phyloP scores from a whole-genome alignment of 1,140 invertebrate species.

The Heliconius melpomene region DNA sequence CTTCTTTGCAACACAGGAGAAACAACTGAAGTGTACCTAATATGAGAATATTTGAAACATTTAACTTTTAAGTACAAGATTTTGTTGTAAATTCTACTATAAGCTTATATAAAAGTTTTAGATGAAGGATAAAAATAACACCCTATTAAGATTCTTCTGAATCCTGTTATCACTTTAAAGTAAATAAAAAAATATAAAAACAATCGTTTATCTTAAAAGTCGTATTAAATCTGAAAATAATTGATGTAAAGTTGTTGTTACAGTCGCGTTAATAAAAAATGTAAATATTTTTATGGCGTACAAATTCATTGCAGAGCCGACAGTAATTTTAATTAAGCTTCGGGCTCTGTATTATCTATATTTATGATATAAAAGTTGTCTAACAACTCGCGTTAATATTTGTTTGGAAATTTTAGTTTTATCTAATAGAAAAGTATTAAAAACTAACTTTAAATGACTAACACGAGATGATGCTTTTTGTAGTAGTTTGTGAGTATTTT shows the following conservation, averaged over 20 bases:
- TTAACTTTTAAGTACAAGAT: too few relatives aligned
- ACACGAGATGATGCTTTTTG: too few relatives aligned
- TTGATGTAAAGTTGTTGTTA: not conserved
- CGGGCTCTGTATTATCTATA: not conserved
- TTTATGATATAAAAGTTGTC: not conserved
- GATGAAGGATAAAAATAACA: too few relatives aligned
- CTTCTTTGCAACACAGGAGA: too few relatives aligned
- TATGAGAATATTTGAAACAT: too few relatives aligned
- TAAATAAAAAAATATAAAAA: not conserved
- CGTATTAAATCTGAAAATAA: not conserved
- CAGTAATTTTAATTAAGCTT: conserved; percentile 8
- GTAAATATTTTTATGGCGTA: not conserved
- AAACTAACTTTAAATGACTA: not conserved
- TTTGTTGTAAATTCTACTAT: too few relatives aligned
- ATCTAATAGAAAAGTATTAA: not conserved
- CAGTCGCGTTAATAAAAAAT: not conserved
- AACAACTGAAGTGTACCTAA: too few relatives aligned
- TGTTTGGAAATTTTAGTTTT: not conserved
- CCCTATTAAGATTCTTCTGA: too few relatives aligned
- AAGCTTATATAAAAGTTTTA: too few relatives aligned
- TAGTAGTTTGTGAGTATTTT: too few relatives aligned
- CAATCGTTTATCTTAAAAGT: conserved; percentile 10
- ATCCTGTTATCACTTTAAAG: too few relatives aligned
- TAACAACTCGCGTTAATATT: not conserved
- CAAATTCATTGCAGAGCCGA: not conserved